phyloP scores from a whole-genome alignment of 2,797 vertebrate genomes.

The Distichodus sexfasciatus region DNA sequence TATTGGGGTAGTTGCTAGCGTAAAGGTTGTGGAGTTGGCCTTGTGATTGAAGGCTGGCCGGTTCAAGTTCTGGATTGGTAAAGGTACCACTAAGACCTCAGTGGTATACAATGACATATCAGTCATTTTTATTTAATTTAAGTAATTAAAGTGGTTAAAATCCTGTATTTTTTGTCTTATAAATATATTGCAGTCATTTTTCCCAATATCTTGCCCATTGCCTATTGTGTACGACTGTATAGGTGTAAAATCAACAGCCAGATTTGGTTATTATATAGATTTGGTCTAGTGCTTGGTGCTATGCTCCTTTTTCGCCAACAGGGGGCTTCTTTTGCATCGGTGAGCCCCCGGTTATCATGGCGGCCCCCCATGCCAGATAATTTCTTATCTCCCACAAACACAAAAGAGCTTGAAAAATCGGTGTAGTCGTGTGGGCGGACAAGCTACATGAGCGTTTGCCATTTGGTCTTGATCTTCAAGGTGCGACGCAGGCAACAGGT shows the following conservation, averaged over 20 bases:
- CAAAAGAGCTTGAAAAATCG: conserved; percentile 21
- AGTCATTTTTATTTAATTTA: too few species aligned
- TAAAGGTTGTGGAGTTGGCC: too few species aligned
- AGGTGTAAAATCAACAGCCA: background rate
- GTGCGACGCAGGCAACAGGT: conserved; percentile 3
- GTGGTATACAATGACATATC: too few species aligned
- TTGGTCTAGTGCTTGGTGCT: background rate
- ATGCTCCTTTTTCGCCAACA: conserved; percentile 32
- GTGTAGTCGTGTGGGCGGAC: conserved; percentile 2
- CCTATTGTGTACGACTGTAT: background rate
- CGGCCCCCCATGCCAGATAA: conserved; percentile 6
- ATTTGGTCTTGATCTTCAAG: background rate
- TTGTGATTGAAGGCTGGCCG: too few species aligned
- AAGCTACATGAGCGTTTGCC: background rate
- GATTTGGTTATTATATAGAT: background rate
- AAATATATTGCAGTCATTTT: too few species aligned
- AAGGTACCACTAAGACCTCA: too few species aligned
- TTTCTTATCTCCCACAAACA: conserved; percentile 33
- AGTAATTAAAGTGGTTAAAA: too few species aligned
- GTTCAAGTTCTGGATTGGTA: too few species aligned
- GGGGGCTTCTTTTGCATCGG: conserved; percentile 15
- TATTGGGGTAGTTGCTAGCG: too few species aligned
- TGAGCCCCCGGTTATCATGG: conserved; percentile 20
- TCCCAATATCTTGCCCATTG: too few species aligned
- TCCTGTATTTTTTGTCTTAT: too few species aligned